These are phyloP conservation scores for Gnathonemus longibarbis DNA, from an alignment of 2,113 vertebrate genomes.

Conservation along the genomic window DNA sequence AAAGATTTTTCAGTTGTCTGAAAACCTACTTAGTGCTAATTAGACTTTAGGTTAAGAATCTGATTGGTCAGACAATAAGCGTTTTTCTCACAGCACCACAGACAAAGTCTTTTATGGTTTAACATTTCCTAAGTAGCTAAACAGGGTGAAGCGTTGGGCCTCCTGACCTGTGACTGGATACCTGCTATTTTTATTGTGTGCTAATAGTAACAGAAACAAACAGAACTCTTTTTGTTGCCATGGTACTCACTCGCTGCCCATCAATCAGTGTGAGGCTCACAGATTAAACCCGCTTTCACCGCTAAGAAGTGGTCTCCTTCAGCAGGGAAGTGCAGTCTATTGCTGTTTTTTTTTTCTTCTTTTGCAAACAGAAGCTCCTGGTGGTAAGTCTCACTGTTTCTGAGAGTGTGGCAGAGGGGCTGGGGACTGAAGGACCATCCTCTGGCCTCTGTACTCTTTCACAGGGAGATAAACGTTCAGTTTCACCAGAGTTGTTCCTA, in stretches of 20 bases:
- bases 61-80: background rate
- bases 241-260: background rate
- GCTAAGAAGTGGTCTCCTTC: background rate
- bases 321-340: background rate
- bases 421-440: background rate
- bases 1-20: background rate
- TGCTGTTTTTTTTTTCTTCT: background rate
- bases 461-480: background rate
- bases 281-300: background rate
- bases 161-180: background rate
- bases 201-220: conserved; percentile 24
- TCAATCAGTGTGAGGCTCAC: background rate
- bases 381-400: background rate
- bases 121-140: background rate
- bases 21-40: background rate
- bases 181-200: conserved; percentile 8
- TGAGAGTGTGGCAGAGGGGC: background rate
- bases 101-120: background rate
- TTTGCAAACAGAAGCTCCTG: background rate
- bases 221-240: conserved; percentile 32
- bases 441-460: background rate
- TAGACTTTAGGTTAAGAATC: background rate
- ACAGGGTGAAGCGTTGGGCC: background rate
- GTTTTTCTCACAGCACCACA: background rate
- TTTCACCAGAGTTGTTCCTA: background rate